A percentile compares a stretch with the other conserved stretches of the same genome.
These are phyloP conservation scores for Drosophila cardini DNA, from an alignment of 1,140 invertebrate genomes.

Conservation along the genomic window DNA sequence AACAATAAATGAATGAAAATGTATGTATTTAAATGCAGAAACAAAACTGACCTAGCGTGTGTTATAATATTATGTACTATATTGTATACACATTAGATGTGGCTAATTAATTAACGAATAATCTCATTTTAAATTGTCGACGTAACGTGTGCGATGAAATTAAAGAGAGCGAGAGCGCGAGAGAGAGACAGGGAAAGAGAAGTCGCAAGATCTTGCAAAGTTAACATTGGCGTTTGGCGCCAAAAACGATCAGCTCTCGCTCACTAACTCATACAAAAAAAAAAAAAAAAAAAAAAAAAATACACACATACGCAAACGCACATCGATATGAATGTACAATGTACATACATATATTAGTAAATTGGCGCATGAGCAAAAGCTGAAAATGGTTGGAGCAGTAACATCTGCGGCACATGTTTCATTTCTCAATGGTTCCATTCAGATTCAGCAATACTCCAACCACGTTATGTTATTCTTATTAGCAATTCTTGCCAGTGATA, in stretches of 20 bases:
- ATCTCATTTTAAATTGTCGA: constrained; percentile 10
- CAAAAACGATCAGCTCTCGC: constrained; percentile 44
- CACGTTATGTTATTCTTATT: constrained; percentile 32
- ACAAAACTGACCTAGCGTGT: constrained; percentile 28
- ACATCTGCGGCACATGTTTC: constrained; percentile 38
- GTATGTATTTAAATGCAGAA: constrained; percentile 13
- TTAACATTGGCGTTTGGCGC: constrained; percentile 47
- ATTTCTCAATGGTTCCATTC: constrained; percentile 52
- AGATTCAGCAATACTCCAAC: constrained; percentile 19
- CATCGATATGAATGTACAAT: constrained; percentile 11
- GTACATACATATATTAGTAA: constrained; percentile 18
- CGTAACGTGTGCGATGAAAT: constrained; percentile 16
- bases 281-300: background rate
- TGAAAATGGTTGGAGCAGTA: constrained; percentile 27
- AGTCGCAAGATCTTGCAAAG: constrained; percentile 27
- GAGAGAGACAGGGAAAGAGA: background rate
- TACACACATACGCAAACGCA: background rate
- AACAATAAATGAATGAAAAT: constrained; percentile 2
- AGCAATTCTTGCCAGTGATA: constrained; percentile 36
- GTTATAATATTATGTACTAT: background rate
- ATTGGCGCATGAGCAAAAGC: constrained; percentile 40
- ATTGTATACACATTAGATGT: background rate
- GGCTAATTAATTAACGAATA: constrained; percentile 8
- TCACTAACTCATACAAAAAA: background rate
- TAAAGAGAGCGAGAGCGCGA: background rate